Base-by-base conservation (phyloP, 2,888 invertebrate species). In the Acronicta alni region DNA sequence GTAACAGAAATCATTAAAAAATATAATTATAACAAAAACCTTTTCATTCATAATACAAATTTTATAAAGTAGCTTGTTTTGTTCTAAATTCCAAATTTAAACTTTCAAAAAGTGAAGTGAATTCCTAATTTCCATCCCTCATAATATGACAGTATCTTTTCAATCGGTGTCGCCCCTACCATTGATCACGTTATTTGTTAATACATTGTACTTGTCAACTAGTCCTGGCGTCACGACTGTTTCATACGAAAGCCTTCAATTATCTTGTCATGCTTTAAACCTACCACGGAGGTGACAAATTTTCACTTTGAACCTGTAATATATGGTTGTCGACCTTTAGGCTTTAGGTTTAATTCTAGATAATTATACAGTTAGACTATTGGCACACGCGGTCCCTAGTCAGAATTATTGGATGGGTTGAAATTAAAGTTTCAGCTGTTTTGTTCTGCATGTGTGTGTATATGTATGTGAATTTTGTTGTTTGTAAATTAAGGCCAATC, bases 201-300 rank as follows among this genome's bases (percentile, higher is more conserved):
- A 73, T 57, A 51, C 20, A 63, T 67, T 56, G 44, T 57, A 12
- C 38, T 48, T 69, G 70, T 62, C 70, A 74, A 20, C 46, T 16
- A 3, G 54, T 45, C 43, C 57, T 39, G 37, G 47, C 56, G 43
- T 48, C 64, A 55, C n/a, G n/a, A n/a, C 44, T 32, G 16, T 43
- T 48, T 44, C 8, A 18, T 32, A 35, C 30, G 35, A 42, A 69
- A 63, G 41, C 62, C 53, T 18, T 47, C 49, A 77, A 77, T 77
- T 75, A 77, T 26, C 41, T 44, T 67, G 75, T 75, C 78, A 62
- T 53, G 47, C 39, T 51, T 70, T 55, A 48, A 61, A 68, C 41
- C 48, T 62, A 52, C 42, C 66, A 26, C 23, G 0, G 15, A 62
- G 57, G 78, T 71, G 75, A 71, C 67, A 65, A 75, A 77, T 64